These are phyloP conservation scores for Nebria salina DNA, from an alignment of 2,888 invertebrate genomes.

Conservation along the genomic window DNA sequence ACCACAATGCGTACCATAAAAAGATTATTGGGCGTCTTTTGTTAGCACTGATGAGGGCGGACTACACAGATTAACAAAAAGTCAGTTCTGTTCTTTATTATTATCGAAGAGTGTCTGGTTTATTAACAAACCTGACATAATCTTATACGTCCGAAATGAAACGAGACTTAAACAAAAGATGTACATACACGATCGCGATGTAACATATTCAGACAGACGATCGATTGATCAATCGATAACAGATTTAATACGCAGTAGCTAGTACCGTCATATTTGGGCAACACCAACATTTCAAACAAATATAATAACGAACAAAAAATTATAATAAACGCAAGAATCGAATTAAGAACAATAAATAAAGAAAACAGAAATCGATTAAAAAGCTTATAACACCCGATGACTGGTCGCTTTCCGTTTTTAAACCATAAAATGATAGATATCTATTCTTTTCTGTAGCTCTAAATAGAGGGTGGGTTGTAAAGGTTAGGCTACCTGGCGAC, in stretches of 20 bases:
- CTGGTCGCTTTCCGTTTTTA: constrained; percentile 20
- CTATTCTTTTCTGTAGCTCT: constrained; percentile 20
- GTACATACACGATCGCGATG: no score
- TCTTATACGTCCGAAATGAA: constrained; percentile 6
- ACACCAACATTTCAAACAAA: no score
- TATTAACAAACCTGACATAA: constrained; percentile 49
- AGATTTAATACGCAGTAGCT: no score
- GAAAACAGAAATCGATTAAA: constrained; percentile 35
- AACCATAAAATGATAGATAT: constrained; percentile 43
- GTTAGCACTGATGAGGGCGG: constrained; percentile 58
- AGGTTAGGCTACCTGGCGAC: constrained; percentile 51
- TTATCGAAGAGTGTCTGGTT: constrained; percentile 50
- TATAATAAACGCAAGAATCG: no score
- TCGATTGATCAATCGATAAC: no score
- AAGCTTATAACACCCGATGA: background rate
- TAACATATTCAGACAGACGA: no score
- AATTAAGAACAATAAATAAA: background rate
- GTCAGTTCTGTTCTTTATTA: constrained; percentile 54
- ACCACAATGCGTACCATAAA: constrained; percentile 56
- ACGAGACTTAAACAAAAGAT: no score
- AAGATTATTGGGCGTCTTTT: constrained; percentile 57
- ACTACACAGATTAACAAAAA: constrained; percentile 56
- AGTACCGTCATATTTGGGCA: no score
- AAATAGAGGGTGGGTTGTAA: constrained; percentile 46
- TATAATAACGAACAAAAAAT: no score